Conservation (phyloP, 2,888 invertebrate species). For the Sabatieria punctata region DNA sequence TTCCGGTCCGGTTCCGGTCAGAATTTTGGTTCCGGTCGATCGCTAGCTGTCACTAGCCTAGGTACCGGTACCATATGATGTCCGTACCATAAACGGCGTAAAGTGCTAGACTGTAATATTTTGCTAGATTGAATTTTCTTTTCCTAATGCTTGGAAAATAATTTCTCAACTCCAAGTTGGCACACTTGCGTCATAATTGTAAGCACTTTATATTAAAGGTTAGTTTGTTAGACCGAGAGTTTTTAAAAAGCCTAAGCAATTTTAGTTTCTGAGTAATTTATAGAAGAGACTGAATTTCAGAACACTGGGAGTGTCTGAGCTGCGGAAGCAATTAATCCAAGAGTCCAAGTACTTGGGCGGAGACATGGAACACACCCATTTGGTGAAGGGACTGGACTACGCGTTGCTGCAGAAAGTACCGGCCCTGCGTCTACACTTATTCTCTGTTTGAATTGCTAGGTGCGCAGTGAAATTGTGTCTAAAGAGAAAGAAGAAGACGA, state of each 20-base stretch:
- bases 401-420: slow-evolving; percentile 69
- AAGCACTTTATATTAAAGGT: background rate
- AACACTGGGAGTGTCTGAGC: slow-evolving; percentile 68
- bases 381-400: slow-evolving; percentile 92
- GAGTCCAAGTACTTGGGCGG: slow-evolving; percentile 99
- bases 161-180: too few relatives aligned
- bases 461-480: slow-evolving; percentile 63
- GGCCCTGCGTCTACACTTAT: background rate
- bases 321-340: slow-evolving; percentile 78
- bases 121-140: too few relatives aligned
- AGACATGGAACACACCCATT: slow-evolving; percentile 99
- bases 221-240: background rate
- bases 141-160: too few relatives aligned
- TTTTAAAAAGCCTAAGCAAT: slow-evolving; percentile 2
- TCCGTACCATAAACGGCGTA: too few relatives aligned
- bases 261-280: background rate
- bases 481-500: slow-evolving; percentile 36
- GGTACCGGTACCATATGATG: too few relatives aligned
- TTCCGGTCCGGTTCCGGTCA: too few relatives aligned
- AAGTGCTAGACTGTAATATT: too few relatives aligned
- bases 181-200: too few relatives aligned
- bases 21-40: too few relatives aligned
- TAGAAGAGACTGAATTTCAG: background rate
- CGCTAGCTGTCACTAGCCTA: too few relatives aligned
- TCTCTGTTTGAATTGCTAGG: slow-evolving; percentile 28